Conservation (phyloP, 2,797 vertebrate species). For the Pipistrellus kuhlii region DNA sequence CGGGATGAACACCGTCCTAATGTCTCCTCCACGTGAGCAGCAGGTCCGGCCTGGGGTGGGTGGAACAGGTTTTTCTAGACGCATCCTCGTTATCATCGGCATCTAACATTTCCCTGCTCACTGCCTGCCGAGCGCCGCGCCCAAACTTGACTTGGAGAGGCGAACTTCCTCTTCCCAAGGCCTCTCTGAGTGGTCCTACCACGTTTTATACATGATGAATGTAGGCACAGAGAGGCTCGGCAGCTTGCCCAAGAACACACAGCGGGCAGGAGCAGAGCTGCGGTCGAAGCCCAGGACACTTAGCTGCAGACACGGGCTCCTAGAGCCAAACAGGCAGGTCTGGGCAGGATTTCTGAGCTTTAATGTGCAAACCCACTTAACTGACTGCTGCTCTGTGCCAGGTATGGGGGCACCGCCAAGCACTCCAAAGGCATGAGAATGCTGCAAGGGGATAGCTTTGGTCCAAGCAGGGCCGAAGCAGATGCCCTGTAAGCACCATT, state of each 20-base stretch:
- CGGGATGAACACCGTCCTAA: fast-evolving
- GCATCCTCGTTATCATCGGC: fast-evolving
- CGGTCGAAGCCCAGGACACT: background rate
- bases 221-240: background rate
- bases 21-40: background rate
- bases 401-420: fast-evolving
- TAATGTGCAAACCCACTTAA: background rate
- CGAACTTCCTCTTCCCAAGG: background rate
- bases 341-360: background rate
- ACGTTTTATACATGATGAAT: fast-evolving
- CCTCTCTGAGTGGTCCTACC: background rate
- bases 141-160: fast-evolving
- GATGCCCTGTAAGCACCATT: background rate
- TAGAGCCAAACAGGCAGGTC: background rate
- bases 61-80: background rate
- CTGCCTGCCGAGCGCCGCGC: fast-evolving
- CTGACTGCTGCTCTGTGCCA: background rate
- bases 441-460: background rate
- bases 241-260: background rate
- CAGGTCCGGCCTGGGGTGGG: background rate
- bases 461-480: background rate
- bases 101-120: fast-evolving
- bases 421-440: background rate
- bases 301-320: fast-evolving
- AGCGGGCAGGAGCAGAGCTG: background rate